Conservation (phyloP, 2,113 vertebrate species). For the Oreotrochilus melanogaster region DNA sequence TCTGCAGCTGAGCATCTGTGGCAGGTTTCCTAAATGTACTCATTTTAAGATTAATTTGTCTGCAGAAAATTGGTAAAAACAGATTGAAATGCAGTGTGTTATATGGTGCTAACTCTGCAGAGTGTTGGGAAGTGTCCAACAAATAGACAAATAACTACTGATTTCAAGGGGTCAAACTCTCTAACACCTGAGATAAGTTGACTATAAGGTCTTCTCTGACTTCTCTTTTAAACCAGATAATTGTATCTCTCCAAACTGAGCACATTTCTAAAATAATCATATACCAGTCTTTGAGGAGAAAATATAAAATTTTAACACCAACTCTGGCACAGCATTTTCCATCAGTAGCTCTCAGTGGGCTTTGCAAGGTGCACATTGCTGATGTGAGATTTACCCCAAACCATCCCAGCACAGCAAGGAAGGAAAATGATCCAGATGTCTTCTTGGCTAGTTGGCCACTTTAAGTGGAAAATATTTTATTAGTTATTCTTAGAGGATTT, state of each 20-base stretch:
- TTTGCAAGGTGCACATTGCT: neutral
- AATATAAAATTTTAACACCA: neutral
- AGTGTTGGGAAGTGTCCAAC: neutral
- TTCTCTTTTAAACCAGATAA: neutral
- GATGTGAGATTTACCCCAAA: neutral
- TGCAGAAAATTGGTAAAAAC: neutral
- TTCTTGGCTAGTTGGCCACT: neutral
- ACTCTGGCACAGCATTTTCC: neutral
- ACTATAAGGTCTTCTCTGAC: neutral
- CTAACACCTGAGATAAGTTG: neutral
- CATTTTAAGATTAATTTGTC: neutral
- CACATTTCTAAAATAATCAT: neutral
- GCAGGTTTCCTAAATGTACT: neutral
- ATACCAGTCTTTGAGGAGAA: neutral
- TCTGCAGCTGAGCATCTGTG: neutral
- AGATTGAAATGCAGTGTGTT: neutral
- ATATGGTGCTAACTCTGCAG: neutral
- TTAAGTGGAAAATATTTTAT: neutral
- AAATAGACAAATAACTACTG: neutral
- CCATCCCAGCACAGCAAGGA: neutral
- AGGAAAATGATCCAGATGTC: neutral
- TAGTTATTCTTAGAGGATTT: neutral
- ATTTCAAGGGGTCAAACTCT: neutral
- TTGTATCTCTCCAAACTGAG: neutral
- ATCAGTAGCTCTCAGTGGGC: neutral